phyloP scores from a whole-genome alignment of 2,113 vertebrate genomes.

The Apeltes quadracus region DNA sequence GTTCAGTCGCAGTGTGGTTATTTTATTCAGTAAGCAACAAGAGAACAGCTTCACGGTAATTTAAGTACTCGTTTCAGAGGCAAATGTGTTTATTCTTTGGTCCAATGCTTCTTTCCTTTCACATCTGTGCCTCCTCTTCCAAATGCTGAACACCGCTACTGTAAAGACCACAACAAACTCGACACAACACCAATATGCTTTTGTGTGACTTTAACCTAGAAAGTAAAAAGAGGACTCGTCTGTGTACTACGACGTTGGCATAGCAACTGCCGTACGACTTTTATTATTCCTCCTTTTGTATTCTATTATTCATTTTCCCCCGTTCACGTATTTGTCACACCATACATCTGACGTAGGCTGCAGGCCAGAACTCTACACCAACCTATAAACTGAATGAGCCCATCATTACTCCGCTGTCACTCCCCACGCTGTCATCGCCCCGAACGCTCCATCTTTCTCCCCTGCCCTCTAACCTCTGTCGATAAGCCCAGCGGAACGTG shows the following conservation, averaged over 20 bases:
- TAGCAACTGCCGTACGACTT: conserved; percentile 68
- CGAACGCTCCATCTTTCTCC: conserved; percentile 51
- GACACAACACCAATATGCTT: too few relatives aligned
- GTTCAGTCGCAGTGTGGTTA: background rate
- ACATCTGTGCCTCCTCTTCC: conserved; percentile 12
- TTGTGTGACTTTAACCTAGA: too few relatives aligned
- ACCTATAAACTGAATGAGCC: conserved; percentile 55
- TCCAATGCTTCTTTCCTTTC: conserved; percentile 13
- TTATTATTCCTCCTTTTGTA: conserved; percentile 54
- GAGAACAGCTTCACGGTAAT: background rate
- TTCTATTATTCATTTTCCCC: conserved; percentile 65
- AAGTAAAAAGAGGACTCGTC: conserved; percentile 41
- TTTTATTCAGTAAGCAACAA: background rate
- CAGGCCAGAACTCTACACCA: conserved; percentile 40
- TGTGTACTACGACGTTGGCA: conserved; percentile 74
- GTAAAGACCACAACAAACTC: background rate
- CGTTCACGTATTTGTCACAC: conserved; percentile 50
- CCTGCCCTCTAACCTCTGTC: conserved; percentile 52
- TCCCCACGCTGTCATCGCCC: conserved; percentile 27
- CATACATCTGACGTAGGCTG: conserved; percentile 34
- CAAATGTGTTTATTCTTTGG: background rate
- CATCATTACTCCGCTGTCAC: conserved; percentile 49
- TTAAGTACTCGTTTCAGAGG: background rate
- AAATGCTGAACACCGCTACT: conserved; percentile 14
- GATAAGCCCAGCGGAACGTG: conserved; percentile 45